Percentiles rank a stretch among this genome's conserved stretches.
Conservation (phyloP, 1,140 invertebrate species). For the Drosophila asahinai region DNA sequence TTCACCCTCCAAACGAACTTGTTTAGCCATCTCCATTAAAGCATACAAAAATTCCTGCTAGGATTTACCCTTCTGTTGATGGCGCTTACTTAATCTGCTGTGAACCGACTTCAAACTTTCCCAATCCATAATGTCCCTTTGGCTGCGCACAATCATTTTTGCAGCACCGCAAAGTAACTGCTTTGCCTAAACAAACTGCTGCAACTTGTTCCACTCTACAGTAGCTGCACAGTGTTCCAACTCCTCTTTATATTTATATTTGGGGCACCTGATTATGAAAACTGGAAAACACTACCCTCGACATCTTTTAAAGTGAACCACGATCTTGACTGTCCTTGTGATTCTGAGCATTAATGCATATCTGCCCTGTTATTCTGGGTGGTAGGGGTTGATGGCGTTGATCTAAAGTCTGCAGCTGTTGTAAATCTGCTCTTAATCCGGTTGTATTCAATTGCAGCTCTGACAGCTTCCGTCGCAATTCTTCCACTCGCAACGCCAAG, state of each 20-base stretch:
- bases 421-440: neutral
- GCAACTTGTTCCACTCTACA: neutral
- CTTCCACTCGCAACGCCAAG: neutral
- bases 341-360: no score
- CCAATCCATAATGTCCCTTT: neutral
- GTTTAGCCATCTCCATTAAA: neutral
- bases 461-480: neutral
- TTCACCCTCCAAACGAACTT: neutral
- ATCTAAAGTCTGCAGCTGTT: no score
- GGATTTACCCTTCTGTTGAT: neutral
- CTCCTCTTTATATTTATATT: no score
- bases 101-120: neutral
- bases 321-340: neutral
- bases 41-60: neutral
- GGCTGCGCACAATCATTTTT: neutral
- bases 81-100: neutral
- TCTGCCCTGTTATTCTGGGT: no score
- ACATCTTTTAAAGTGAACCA: neutral
- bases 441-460: neutral
- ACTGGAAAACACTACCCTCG: neutral
- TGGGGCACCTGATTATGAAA: no score
- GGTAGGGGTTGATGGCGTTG: no score
- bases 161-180: neutral
- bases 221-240: no score
- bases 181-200: neutral